Evolutionary conservation across 53 echinoderm and acorn worm species (phyloP), one percentile per base, ranked within the genome.

Genomic region (Apostichopus leukothele): DNA sequence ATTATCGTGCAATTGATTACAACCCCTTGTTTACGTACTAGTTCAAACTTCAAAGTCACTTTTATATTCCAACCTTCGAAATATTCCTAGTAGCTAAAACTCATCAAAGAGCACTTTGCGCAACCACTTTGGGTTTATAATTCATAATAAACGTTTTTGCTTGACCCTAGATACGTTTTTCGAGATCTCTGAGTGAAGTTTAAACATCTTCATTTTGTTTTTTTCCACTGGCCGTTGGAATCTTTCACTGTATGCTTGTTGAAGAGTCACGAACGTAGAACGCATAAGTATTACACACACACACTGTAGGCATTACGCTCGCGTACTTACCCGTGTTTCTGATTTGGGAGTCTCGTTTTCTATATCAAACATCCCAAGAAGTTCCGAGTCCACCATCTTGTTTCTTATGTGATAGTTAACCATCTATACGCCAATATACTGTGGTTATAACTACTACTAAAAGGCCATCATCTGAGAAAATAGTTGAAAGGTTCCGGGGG

Each of bases 321-420:
- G 71, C 71, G 4, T 19, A 66, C 85, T 59, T 67, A 85, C 85
- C 85, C 85, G 63, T n/a, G 85, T 85, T 85, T 85, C 85, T 50
- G 85, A 67, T 85, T 63, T 60, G 85, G 85, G 85, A 85, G 85
- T 85, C 60, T 85, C 85, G 67, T 85, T 85, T 85, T 85, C 85
- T 85, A 85, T 85, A 63, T 66, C 85, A 25, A 66, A 85, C 27
- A 85, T 66, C 85, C 85, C 85, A 67, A 66, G 85, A 85, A 63
- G 85, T 39, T 85, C 39, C 66, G 84, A 84, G 14, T 84, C 84
- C 84, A 84, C 84, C 84, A 84, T 84, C 60, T 84, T 84, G 19
- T 22, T 11, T 27, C 52, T 21, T 13, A 25, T 60, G 19, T 84
- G 63, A 26, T 27, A 27, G 52, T 60, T 16, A 84, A 21, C 61